Evolutionary conservation across 2,888 invertebrate species (phyloP).

Genomic region (Scaptomyza caliginosa): DNA sequence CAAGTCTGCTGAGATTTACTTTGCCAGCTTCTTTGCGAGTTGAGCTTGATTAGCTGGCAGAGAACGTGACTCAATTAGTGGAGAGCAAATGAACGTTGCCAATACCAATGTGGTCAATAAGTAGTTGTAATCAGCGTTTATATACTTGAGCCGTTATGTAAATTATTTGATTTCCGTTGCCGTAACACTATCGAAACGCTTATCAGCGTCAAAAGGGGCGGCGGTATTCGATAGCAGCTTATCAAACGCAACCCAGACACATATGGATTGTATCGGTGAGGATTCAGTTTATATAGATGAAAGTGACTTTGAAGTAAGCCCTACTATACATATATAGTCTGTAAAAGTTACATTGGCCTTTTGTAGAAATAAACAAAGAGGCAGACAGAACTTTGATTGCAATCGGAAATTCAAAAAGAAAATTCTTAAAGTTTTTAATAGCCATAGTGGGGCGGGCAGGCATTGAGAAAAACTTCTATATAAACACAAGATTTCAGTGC

Average conservation of each 20-base stretch:
- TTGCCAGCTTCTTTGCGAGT: conserved; percentile 11
- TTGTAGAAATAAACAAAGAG: conserved; percentile 73
- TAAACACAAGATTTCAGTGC: conserved; percentile 35
- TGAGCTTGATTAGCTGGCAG: neutral
- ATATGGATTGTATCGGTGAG: conserved; percentile 44
- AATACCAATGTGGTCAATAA: neutral
- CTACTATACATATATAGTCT: neutral
- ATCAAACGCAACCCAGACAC: conserved; percentile 26
- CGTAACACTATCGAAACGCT: conserved; percentile 49
- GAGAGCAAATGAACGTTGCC: conserved; percentile 21
- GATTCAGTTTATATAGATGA: conserved; percentile 32
- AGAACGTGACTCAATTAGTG: conserved; percentile 40
- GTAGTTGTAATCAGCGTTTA: neutral
- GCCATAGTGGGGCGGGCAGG: conserved; percentile 11
- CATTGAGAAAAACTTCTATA: conserved; percentile 3
- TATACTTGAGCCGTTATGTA: conserved; percentile 48
- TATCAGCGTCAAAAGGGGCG: conserved; percentile 42
- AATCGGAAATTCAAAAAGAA: conserved; percentile 65
- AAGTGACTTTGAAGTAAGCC: conserved; percentile 51
- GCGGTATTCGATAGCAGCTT: conserved; percentile 49
- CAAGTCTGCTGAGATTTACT: no score
- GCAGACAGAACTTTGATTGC: conserved; percentile 67
- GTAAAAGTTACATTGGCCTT: conserved; percentile 32
- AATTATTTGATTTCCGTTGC: conserved; percentile 63
- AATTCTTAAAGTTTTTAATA: conserved; percentile 57